A percentile compares a stretch with the other conserved stretches of the same genome.
phyloP scores from a whole-genome alignment of 2,888 invertebrate species.

The Drosophila neutralis region DNA sequence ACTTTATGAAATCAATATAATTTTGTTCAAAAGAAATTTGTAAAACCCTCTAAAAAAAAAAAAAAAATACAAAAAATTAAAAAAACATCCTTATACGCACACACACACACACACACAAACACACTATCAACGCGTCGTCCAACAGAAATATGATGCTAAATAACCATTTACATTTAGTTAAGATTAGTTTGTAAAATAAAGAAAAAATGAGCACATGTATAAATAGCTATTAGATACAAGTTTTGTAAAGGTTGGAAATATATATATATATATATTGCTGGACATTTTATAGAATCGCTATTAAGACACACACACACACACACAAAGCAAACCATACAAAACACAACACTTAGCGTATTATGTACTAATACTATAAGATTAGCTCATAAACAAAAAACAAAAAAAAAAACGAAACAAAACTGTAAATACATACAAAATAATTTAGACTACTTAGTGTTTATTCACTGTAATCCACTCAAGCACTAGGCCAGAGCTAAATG shows the following conservation, averaged over 20 bases:
- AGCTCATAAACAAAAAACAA: constrained; percentile 32
- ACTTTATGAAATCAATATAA: constrained; percentile 29
- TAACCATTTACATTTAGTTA: constrained; percentile 50
- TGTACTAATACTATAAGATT: constrained; percentile 49
- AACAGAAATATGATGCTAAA: constrained; percentile 60
- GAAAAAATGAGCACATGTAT: constrained; percentile 56
- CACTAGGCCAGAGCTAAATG: constrained; percentile 52
- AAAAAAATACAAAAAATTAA: background rate
- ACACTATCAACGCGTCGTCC: constrained; percentile 68
- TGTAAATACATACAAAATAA: constrained; percentile 63
- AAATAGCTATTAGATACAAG: constrained; percentile 58
- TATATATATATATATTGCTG: constrained; percentile 55
- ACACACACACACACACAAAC: constrained; percentile 4
- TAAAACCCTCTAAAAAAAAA: constrained; percentile 6
- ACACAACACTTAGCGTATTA: constrained; percentile 45
- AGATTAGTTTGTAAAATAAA: constrained; percentile 60
- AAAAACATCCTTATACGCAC: constrained; percentile 1
- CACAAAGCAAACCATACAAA: constrained; percentile 28
- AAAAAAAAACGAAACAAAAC: background rate
- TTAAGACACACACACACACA: constrained; percentile 52
- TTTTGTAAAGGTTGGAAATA: constrained; percentile 61
- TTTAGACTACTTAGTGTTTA: constrained; percentile 49
- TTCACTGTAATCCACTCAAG: constrained; percentile 52
- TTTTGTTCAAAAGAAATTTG: constrained; percentile 14
- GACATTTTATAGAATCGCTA: constrained; percentile 66